Evolutionary conservation across 2,888 invertebrate species (phyloP), one percentile per base, ranked within the genome.

Genomic region (Herminia tarsipennalis): DNA sequence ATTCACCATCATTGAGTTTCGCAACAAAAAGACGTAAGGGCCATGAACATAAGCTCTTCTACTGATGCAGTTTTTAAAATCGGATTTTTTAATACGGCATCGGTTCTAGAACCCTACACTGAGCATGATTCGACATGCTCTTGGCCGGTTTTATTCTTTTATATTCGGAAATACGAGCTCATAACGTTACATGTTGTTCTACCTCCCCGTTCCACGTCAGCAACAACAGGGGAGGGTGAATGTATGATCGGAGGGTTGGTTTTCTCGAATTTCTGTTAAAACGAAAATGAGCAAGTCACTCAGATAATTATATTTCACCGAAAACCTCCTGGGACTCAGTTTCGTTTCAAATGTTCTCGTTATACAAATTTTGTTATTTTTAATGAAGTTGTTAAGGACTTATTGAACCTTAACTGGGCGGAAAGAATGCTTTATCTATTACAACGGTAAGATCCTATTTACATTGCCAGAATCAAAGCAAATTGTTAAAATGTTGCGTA

Each of bases 71-170:
- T n/a, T n/a, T n/a, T n/a, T n/a, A n/a, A n/a, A n/a, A n/a, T n/a
- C n/a, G n/a, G n/a, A n/a, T n/a, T n/a, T n/a, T n/a, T n/a, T n/a
- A n/a, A n/a, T n/a, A n/a, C n/a, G n/a, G n/a, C n/a, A n/a, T n/a
- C n/a, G n/a, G n/a, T n/a, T n/a, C n/a, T n/a, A n/a, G n/a, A n/a
- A n/a, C n/a, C n/a, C n/a, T n/a, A n/a, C n/a, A n/a, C n/a, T n/a
- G n/a, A n/a, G n/a, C n/a, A n/a, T n/a, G n/a, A n/a, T n/a, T n/a
- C n/a, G n/a, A n/a, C n/a, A n/a, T n/a, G n/a, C n/a, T n/a, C n/a
- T n/a, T n/a, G n/a, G n/a, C n/a, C n/a, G n/a, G n/a, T n/a, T 24
- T 28, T 12, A 34, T 36, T 16, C 49, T 45, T 44, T 47, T 34
- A 40, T 49, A 35, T 36, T 47, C 35, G 16, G 36, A 21, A 41